Conservation (phyloP, 2,888 invertebrate genomes). For the Sthenelais limicola region DNA sequence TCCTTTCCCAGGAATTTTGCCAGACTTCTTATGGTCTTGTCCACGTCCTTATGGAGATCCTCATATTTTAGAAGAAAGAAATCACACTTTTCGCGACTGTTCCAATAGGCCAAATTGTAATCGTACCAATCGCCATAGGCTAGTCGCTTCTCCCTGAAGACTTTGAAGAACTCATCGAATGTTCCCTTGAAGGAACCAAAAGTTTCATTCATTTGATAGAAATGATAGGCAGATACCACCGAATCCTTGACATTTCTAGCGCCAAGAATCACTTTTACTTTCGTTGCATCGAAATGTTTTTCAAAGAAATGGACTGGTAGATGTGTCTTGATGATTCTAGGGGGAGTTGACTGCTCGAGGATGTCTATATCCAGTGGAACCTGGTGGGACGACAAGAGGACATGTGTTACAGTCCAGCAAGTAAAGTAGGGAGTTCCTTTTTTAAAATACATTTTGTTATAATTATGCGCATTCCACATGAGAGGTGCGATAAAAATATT, state of each 20-base stretch:
- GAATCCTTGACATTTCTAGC: constrained; percentile 26
- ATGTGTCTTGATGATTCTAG: constrained; percentile 31
- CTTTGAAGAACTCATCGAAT: constrained; percentile 20
- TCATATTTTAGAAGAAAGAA: constrained; percentile 25
- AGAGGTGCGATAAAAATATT: no score
- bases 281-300: neutral
- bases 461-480: no score
- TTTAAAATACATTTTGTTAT: no score
- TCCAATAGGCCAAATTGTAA: constrained; percentile 20
- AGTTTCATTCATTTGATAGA: constrained; percentile 11
- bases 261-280: constrained; percentile 18
- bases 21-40: neutral
- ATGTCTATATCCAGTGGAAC: constrained; percentile 4
- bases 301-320: constrained; percentile 17
- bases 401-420: no score
- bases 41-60: neutral
- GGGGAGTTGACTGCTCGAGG: neutral
- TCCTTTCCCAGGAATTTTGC: constrained; percentile 9
- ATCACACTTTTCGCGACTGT: neutral
- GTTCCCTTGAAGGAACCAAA: constrained; percentile 10
- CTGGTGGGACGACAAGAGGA: no score
- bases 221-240: constrained; percentile 18
- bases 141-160: constrained; percentile 15
- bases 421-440: no score
- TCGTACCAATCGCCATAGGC: constrained; percentile 28